Conservation (phyloP, 1,140 invertebrate genomes). For the Theocolax elegans region DNA sequence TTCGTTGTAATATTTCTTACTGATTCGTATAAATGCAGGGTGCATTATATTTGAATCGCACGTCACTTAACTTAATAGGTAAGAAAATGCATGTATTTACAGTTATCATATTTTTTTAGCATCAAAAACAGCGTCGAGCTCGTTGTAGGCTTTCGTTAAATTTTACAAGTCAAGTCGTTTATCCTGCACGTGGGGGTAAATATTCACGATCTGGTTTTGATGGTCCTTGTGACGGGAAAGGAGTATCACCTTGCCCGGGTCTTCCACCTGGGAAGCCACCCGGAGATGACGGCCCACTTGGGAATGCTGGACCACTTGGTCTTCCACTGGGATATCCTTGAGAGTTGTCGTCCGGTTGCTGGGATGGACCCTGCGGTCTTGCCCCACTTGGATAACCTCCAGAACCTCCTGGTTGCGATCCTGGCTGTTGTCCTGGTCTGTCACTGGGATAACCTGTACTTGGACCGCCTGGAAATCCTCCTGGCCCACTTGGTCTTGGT, state of each 20-base stretch:
- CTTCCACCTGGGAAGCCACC: slow-evolving; percentile 26
- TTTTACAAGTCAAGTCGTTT: slow-evolving; percentile 35
- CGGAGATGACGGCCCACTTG: slow-evolving; percentile 46
- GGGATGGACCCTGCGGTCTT: slow-evolving; percentile 43
- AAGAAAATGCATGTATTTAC: slow-evolving; percentile 59
- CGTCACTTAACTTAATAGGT: slow-evolving; percentile 56
- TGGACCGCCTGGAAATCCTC: slow-evolving; percentile 44
- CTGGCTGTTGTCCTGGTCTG: slow-evolving; percentile 37
- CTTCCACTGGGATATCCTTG: slow-evolving; percentile 42
- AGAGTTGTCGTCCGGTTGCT: slow-evolving; percentile 31
- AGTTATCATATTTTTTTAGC: slow-evolving; percentile 50
- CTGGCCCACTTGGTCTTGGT: slow-evolving; percentile 31
- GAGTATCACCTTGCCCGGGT: slow-evolving; percentile 43
- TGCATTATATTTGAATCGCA: slow-evolving; percentile 22
- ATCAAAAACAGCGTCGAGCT: slow-evolving; percentile 43
- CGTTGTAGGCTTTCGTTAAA: slow-evolving; percentile 13
- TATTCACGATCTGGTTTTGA: slow-evolving; percentile 59
- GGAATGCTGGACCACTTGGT: slow-evolving; percentile 45
- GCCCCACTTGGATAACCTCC: slow-evolving; percentile 43
- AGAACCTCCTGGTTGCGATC: slow-evolving; percentile 49
- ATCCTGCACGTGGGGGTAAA: slow-evolving; percentile 57
- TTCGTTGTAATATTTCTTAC: slow-evolving; percentile 2
- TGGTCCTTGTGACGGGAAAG: slow-evolving; percentile 52
- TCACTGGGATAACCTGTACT: slow-evolving; percentile 19
- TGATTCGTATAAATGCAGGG: slow-evolving; percentile 9